Conservation (phyloP, 2,113 vertebrate genomes). For the Siniperca knerii region DNA sequence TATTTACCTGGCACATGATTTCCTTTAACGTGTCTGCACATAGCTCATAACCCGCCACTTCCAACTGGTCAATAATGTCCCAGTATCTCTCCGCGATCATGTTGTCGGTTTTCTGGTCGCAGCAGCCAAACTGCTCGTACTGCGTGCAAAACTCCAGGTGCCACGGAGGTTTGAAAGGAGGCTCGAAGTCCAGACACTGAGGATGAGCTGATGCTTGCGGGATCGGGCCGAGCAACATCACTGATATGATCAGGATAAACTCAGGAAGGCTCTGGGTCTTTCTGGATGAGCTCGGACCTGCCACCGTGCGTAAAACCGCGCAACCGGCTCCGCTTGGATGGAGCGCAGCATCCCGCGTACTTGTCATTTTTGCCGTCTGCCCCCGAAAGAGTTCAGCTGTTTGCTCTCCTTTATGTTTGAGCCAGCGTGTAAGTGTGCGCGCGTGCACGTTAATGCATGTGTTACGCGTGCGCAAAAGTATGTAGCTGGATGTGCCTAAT, state of each 20-base stretch:
- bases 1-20: conserved; percentile 89
- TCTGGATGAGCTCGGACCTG: not conserved
- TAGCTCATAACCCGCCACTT: conserved; percentile 67
- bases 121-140: conserved; percentile 89
- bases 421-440: not conserved
- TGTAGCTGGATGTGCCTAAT: not conserved
- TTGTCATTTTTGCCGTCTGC: conserved; percentile 74
- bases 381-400: conserved; percentile 26
- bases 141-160: conserved; percentile 88
- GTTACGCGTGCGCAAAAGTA: conserved; percentile 1
- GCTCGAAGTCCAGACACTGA: conserved; percentile 90
- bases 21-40: conserved; percentile 87
- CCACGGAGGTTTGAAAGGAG: conserved; percentile 84
- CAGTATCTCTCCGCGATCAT: conserved; percentile 85
- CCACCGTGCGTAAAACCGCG: conserved; percentile 48
- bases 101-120: conserved; percentile 85
- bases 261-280: not conserved
- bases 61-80: conserved; percentile 84
- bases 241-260: conserved; percentile 17
- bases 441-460: conserved; percentile 15
- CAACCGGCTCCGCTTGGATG: conserved; percentile 5
- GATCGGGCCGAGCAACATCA: conserved; percentile 54
- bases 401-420: conserved; percentile 56
- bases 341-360: conserved; percentile 33
- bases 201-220: conserved; percentile 82